Percentiles rank a stretch among this genome's conserved stretches.
phyloP scores from a whole-genome alignment of 2,113 vertebrate species.

The Chaetodon trifascialis region DNA sequence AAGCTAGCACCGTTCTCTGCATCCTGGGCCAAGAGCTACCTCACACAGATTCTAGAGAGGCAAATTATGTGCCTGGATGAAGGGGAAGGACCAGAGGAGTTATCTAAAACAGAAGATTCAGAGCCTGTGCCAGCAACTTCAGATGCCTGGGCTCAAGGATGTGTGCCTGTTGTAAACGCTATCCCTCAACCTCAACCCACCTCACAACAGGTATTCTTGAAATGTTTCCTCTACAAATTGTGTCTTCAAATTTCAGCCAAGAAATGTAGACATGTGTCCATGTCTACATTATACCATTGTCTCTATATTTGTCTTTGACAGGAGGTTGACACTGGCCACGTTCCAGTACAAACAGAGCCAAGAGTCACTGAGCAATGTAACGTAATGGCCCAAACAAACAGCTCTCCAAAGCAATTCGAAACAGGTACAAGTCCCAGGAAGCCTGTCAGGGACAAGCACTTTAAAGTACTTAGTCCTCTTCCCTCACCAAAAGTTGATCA shows the following conservation, averaged over 20 bases:
- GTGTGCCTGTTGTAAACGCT: constrained; percentile 48
- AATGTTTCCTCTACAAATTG: constrained; percentile 2
- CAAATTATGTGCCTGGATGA: constrained; percentile 83
- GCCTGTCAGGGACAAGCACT: not conserved
- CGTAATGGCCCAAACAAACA: not conserved
- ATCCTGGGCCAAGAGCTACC: constrained; percentile 78
- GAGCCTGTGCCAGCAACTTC: constrained; percentile 74
- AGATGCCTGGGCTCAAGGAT: constrained; percentile 86
- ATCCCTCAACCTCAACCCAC: not conserved
- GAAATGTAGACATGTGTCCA: not conserved
- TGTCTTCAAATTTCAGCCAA: not conserved
- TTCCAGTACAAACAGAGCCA: constrained; percentile 13
- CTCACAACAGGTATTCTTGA: constrained; percentile 44
- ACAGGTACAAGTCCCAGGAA: constrained; percentile 28
- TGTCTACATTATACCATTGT: not conserved
- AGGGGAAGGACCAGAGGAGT: constrained; percentile 72
- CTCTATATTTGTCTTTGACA: constrained; percentile 30
- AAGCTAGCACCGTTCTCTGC: constrained; percentile 85
- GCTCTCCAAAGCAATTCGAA: constrained; percentile 12
- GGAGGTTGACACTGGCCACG: constrained; percentile 3
- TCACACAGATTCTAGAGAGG: constrained; percentile 81
- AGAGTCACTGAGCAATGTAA: not conserved
- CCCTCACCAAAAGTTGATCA: constrained; percentile 3
- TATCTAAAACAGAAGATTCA: constrained; percentile 79
- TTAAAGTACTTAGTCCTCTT: not conserved